phyloP scores from a whole-genome alignment of 2,113 vertebrate species.

The Engystomops pustulosus region DNA sequence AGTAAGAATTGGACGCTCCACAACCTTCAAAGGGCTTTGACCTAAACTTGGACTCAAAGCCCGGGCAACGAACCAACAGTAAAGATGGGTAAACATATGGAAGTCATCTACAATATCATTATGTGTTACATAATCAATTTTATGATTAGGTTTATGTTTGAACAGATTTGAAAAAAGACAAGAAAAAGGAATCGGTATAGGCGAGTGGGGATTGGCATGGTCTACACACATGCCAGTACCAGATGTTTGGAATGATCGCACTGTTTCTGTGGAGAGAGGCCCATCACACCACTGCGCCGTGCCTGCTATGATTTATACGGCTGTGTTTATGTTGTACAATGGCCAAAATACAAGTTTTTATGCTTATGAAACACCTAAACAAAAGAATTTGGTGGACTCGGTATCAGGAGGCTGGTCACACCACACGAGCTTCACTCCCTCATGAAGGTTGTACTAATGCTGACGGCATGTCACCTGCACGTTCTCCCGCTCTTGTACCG shows the following conservation, averaged over 20 bases:
- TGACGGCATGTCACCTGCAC: not conserved
- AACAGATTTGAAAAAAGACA: not conserved
- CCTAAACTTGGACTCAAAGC: not conserved
- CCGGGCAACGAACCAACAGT: not conserved
- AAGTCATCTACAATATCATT: constrained; percentile 38
- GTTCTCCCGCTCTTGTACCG: not conserved
- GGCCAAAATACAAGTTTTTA: constrained; percentile 16
- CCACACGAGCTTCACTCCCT: constrained; percentile 20
- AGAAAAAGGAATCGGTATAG: not conserved
- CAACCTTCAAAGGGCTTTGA: not conserved
- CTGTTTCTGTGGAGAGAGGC: not conserved
- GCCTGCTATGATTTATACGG: not conserved
- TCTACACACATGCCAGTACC: constrained; percentile 7
- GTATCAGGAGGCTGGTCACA: not conserved
- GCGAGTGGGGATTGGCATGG: not conserved
- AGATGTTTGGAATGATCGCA: not conserved
- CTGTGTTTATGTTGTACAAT: constrained; percentile 37
- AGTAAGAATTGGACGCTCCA: not conserved
- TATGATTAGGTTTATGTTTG: constrained; percentile 25
- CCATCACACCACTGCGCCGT: not conserved
- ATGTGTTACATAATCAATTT: constrained; percentile 34
- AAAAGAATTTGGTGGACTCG: not conserved
- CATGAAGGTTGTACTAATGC: not conserved
- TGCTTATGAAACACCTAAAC: constrained; percentile 36
- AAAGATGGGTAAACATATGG: constrained; percentile 48